phyloP scores from a whole-genome alignment of 2,113 vertebrate genomes.

The Cavia aperea region DNA sequence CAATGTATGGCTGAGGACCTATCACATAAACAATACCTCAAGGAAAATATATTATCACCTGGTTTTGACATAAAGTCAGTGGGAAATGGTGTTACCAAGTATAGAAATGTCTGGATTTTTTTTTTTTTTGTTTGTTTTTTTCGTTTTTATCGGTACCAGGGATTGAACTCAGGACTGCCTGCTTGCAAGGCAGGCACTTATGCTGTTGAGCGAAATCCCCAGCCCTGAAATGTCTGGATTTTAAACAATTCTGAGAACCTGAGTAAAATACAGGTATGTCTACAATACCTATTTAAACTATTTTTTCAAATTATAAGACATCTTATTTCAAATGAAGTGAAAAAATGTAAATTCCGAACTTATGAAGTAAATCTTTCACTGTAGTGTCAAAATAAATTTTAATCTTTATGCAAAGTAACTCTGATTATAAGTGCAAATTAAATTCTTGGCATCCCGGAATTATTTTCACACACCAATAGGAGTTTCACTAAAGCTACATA shows the following conservation, averaged over 20 bases:
- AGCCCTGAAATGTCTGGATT: not conserved
- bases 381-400: not conserved
- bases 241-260: not conserved
- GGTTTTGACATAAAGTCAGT: not conserved
- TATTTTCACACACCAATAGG: not conserved
- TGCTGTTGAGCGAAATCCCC: too few species aligned
- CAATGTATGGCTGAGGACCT: not conserved
- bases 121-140: too few species aligned
- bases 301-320: not conserved
- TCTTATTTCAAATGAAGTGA: not conserved
- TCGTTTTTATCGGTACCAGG: too few species aligned
- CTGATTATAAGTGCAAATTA: not conserved
- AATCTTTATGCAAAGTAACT: slow-evolving; percentile 7
- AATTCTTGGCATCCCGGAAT: not conserved
- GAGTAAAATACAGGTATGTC: not conserved
- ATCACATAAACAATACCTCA: not conserved
- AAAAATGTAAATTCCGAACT: slow-evolving; percentile 10
- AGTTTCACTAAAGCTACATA: not conserved
- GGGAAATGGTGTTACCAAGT: not conserved
- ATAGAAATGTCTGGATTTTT: not conserved
- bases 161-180: too few species aligned
- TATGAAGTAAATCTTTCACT: slow-evolving; percentile 12
- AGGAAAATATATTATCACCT: not conserved
- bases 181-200: too few species aligned
- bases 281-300: not conserved